phyloP scores from a whole-genome alignment of 1,140 invertebrate species.

The Helicoverpa zea region DNA sequence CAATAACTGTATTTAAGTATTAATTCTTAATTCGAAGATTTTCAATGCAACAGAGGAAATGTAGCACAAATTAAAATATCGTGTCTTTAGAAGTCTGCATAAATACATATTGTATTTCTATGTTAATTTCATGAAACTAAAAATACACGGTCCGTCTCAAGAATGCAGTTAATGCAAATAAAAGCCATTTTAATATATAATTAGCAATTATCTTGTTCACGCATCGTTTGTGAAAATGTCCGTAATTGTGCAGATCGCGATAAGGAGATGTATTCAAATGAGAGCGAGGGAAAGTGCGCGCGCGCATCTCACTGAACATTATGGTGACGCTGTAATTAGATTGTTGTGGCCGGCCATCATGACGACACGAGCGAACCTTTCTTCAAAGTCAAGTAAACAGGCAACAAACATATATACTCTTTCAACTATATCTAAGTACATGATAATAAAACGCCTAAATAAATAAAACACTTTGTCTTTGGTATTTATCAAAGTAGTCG shows the following conservation, averaged over 20 bases:
- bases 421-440: no score
- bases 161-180: slow-evolving; percentile 37
- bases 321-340: slow-evolving; percentile 16
- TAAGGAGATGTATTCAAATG: slow-evolving; percentile 53
- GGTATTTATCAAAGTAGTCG: no score
- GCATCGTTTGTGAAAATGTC: slow-evolving; percentile 40
- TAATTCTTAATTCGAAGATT: no score
- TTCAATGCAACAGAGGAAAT: no score
- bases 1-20: no score
- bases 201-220: slow-evolving; percentile 41
- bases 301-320: slow-evolving; percentile 12
- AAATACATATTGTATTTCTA: background rate
- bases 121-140: slow-evolving; percentile 2
- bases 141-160: background rate
- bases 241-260: slow-evolving; percentile 49
- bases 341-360: slow-evolving; percentile 1
- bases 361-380: background rate
- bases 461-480: no score
- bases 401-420: no score
- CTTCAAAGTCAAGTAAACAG: no score
- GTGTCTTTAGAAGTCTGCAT: no score
- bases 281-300: slow-evolving; percentile 56
- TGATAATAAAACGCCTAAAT: no score
- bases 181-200: slow-evolving; percentile 35
- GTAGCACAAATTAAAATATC: no score